These are phyloP conservation scores for Acipenser transmontanus DNA, from an alignment of 2,797 vertebrate species.

Conservation along the genomic window DNA sequence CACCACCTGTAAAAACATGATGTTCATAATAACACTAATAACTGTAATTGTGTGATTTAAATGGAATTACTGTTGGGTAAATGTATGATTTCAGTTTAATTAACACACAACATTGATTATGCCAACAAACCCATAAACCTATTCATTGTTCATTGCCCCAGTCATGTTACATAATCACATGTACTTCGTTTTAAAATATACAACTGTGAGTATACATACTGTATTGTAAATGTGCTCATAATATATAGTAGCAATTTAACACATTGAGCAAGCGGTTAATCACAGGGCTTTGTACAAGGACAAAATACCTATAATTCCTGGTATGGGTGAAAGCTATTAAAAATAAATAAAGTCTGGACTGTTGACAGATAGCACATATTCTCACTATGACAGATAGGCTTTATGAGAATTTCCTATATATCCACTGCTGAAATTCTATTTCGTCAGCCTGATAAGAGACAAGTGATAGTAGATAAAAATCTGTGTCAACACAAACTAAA, in stretches of 20 bases:
- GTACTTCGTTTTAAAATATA: too few relatives aligned
- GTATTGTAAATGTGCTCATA: too few relatives aligned
- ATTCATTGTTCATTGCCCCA: too few relatives aligned
- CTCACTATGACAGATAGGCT: conserved; percentile 67
- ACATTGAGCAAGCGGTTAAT: conserved; percentile 25
- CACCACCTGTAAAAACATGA: too few relatives aligned
- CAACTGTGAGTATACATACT: too few relatives aligned
- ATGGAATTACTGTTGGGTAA: too few relatives aligned
- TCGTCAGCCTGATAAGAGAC: conserved; percentile 58
- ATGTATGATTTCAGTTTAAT: too few relatives aligned
- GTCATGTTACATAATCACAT: too few relatives aligned
- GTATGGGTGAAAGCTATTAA: conserved; percentile 50
- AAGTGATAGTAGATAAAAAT: conserved; percentile 70
- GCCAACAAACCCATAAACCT: too few relatives aligned
- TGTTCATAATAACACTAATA: too few relatives aligned
- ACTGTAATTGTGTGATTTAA: too few relatives aligned
- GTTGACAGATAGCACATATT: conserved; percentile 71
- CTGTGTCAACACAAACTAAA: conserved; percentile 77
- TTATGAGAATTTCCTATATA: conserved; percentile 55
- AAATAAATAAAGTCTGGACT: conserved; percentile 65
- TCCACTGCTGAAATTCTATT: conserved; percentile 62
- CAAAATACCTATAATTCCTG: conserved; percentile 44
- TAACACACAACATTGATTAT: too few relatives aligned
- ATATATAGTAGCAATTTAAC: conserved; percentile 15
- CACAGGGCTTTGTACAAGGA: conserved; percentile 43